phyloP scores from a whole-genome alignment of 1,140 invertebrate species.

The Ericerus pela region DNA sequence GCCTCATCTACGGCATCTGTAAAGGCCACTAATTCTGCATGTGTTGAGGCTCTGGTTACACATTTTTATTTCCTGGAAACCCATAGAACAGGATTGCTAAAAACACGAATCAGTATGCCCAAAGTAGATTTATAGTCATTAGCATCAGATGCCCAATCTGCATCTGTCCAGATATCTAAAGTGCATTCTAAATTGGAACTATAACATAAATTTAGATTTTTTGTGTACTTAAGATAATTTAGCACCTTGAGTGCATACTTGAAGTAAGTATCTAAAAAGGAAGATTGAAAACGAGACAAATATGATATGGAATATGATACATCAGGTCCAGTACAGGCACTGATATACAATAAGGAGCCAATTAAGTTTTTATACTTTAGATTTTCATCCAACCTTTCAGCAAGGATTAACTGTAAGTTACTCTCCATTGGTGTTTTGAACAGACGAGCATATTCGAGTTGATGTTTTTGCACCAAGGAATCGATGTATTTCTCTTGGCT shows the following conservation, averaged over 20 bases:
- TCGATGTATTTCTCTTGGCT: background rate
- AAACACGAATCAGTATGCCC: constrained; percentile 22
- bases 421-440: background rate
- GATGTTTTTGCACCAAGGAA: background rate
- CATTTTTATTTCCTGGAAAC: constrained; percentile 21
- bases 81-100: constrained; percentile 22
- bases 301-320: constrained; percentile 24
- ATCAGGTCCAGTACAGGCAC: constrained; percentile 1
- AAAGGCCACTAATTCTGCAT: constrained; percentile 26
- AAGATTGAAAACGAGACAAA: constrained; percentile 25
- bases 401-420: background rate
- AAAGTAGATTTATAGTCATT: constrained; percentile 25
- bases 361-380: constrained; percentile 2
- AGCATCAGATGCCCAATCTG: constrained; percentile 27
- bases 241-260: constrained; percentile 29
- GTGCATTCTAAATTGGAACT: background rate
- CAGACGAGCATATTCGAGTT: background rate
- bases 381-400: background rate
- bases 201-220: constrained; percentile 23
- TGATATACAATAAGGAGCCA: constrained; percentile 5
- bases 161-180: constrained; percentile 26
- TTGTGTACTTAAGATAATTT: constrained; percentile 30
- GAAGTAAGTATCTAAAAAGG: constrained; percentile 24
- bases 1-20: constrained; percentile 23
- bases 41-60: constrained; percentile 22